These are phyloP conservation scores for Aptenodytes patagonicus DNA, from an alignment of 2,113 vertebrate genomes.

Conservation along the genomic window DNA sequence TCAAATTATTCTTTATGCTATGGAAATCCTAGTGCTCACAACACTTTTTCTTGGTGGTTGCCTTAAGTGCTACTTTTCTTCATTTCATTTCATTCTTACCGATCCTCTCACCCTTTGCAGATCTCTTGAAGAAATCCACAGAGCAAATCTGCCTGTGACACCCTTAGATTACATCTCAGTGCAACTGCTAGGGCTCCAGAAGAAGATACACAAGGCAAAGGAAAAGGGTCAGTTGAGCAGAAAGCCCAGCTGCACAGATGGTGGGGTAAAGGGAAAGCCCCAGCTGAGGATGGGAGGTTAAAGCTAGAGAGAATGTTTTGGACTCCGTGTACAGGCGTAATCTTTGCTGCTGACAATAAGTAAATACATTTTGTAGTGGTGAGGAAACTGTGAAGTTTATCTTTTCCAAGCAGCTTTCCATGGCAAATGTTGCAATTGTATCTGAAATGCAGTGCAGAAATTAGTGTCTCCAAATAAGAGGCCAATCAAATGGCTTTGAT, in stretches of 20 bases:
- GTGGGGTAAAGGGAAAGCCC: background rate
- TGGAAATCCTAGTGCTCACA: background rate
- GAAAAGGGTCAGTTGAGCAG: background rate
- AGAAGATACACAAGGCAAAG: background rate
- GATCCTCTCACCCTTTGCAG: background rate
- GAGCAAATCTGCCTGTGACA: background rate
- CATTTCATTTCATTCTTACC: background rate
- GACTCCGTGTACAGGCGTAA: background rate
- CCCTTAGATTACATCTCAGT: background rate
- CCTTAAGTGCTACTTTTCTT: background rate
- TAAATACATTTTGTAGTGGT: background rate
- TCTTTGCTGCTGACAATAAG: background rate
- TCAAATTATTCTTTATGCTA: background rate
- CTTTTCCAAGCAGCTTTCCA: background rate
- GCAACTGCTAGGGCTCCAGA: background rate
- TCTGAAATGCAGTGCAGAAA: background rate
- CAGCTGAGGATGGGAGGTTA: background rate
- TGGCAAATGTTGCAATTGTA: conserved; percentile 44
- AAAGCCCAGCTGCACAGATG: background rate
- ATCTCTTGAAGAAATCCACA: background rate
- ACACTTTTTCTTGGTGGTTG: background rate
- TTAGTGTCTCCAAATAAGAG: background rate
- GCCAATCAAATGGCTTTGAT: background rate
- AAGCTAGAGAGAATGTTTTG: background rate
- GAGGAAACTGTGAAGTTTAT: background rate